Evolutionary conservation across 2,113 vertebrate genomes (phyloP).

Genomic region (Mustela lutreola): DNA sequence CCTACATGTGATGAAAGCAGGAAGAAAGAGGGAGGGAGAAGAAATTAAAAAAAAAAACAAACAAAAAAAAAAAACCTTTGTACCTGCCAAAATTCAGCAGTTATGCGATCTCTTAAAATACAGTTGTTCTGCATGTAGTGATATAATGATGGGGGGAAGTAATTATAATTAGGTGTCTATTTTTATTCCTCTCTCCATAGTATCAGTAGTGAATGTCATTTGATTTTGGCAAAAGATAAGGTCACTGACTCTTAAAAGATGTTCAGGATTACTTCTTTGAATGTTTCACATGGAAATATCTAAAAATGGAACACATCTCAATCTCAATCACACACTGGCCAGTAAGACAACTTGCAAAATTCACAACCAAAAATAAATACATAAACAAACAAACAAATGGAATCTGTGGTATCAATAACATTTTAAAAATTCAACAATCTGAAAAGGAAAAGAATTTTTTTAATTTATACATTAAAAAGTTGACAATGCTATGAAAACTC

Average conservation of each 20-base stretch:
- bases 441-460: conserved; percentile 47
- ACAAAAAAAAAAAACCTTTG: conserved; percentile 70
- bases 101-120: conserved; percentile 85
- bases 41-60: conserved; percentile 71
- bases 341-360: conserved; percentile 67
- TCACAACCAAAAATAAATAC: conserved; percentile 69
- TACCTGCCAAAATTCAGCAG: conserved; percentile 84
- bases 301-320: conserved; percentile 72
- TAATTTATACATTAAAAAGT: conserved; percentile 65
- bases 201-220: conserved; percentile 90
- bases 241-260: conserved; percentile 84
- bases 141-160: conserved; percentile 87
- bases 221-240: conserved; percentile 89
- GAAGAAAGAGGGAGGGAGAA: conserved; percentile 63
- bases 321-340: conserved; percentile 59
- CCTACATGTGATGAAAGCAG: conserved; percentile 81
- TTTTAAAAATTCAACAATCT: conserved; percentile 54
- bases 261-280: conserved; percentile 74
- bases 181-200: conserved; percentile 89
- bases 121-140: conserved; percentile 88
- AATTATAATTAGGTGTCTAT: conserved; percentile 91
- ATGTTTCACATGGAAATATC: conserved; percentile 74
- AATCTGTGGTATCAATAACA: conserved; percentile 39
- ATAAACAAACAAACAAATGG: conserved; percentile 71
- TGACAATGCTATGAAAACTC: conserved; percentile 43